Conservation (phyloP, 92 coral and sea anemone species). For the Heliopora coerulea region DNA sequence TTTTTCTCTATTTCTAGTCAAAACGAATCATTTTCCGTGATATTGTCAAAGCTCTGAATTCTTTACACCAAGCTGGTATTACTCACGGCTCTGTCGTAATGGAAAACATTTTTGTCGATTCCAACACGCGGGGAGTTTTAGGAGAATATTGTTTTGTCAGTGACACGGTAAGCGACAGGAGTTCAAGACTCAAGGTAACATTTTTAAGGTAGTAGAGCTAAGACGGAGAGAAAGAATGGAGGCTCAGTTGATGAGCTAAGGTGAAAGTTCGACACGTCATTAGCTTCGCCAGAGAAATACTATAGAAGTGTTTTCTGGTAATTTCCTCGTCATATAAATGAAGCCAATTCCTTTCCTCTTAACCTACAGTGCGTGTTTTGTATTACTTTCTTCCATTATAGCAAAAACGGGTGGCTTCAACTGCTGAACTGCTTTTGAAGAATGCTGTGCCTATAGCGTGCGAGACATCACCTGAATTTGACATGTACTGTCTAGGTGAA, state of each 20-base stretch:
- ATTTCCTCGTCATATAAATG: not conserved
- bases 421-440: conserved; percentile 19
- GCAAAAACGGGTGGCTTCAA: conserved; percentile 21
- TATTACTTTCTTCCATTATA: not conserved
- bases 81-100: conserved; percentile 54
- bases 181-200: not conserved
- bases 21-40: conserved; percentile 49
- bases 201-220: not conserved
- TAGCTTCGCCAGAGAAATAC: too few relatives aligned
- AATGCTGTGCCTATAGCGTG: conserved; percentile 25
- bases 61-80: conserved; percentile 49
- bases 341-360: too few relatives aligned
- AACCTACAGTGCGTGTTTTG: too few relatives aligned
- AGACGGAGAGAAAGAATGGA: too few relatives aligned
- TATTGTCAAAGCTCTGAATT: conserved; percentile 45
- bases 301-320: not conserved
- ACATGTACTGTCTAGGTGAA: conserved; percentile 33
- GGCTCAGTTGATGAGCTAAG: too few relatives aligned
- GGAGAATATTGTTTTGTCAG: conserved; percentile 26
- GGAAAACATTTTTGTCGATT: conserved; percentile 46
- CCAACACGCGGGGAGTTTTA: not conserved
- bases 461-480: conserved; percentile 26
- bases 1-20: conserved; percentile 31
- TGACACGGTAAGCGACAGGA: conserved; percentile 18
- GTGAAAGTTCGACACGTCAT: too few relatives aligned